phyloP scores from a whole-genome alignment of 2,113 vertebrate genomes.

The zebrafish (Danio rerio) region GRCz12tu NC_133188.1:49639501-49640000 shows the following conservation, averaged over 20 bases:
- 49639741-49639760: slow-evolving; percentile 30
- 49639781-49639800: slow-evolving; percentile 42
- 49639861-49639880: not conserved
- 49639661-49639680: slow-evolving; percentile 50
- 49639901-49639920: not conserved
- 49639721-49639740: slow-evolving; percentile 39
- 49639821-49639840: not conserved
- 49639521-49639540: too few species aligned
- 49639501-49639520: too few species aligned
- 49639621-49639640: slow-evolving; percentile 52
- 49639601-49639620: not conserved
- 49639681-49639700: slow-evolving; percentile 11
- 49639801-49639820: slow-evolving; percentile 5
- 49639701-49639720: slow-evolving; percentile 52
- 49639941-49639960: too few species aligned
- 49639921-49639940: not conserved
- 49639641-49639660: slow-evolving; percentile 44
- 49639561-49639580: too few species aligned
- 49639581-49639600: too few species aligned
- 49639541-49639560: too few species aligned
- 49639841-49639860: not conserved
- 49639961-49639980: not conserved
- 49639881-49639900: slow-evolving; percentile 10
- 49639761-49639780: slow-evolving; percentile 45
- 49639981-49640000: not conserved